Evolutionary conservation across 2,888 invertebrate species (phyloP), one percentile per base, ranked within the genome.

Genomic region (Volucella inflata): DNA sequence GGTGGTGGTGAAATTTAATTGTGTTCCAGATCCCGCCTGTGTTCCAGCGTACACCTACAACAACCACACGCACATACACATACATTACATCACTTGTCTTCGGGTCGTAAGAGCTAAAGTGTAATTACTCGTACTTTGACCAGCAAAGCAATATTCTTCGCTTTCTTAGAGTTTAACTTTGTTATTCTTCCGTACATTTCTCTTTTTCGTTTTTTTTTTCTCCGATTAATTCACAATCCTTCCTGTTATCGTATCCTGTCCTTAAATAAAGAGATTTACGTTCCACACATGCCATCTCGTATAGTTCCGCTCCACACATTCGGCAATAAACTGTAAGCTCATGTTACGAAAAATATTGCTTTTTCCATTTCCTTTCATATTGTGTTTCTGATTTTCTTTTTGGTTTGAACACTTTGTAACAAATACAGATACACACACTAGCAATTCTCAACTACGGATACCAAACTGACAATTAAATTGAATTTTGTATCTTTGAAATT

Each of bases 1-100:
- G 30, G 65, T 75, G 70, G 59, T 50, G 70, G 79, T 65, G 64
- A 53, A 57, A 75, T 75, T 79, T 79, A 84, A 84, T 84, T 80
- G 50, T 55, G 57, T 70, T 57, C 57, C 57, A 64, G 55, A 74
- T 17, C 48, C 80, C 75, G 53, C 72, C 80, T 53, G 62, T 60
- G 30, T 30, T 30, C 80, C 68, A 50, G 30, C 62, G 51, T 51
- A 48, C 65, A 62, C 65, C 44, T 53, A 64, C n/a, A 21, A 16
- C 50, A 60, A 64, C 17, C 40, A 62, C 21, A 64, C 57, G 57
- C 40, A 72, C 67, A 12, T 53, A 68, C 68, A 51, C 48, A 82
- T 67, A 30, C 30, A 30, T 30, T 30, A 30, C 30, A 30, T 65
- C 77, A 77, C 60, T 67, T 68, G 83, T 78, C 78, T 78, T 64